A percentile compares a stretch with the other conserved stretches of the same genome.
These are phyloP conservation scores for Alectoris magna DNA, from an alignment of 2,797 vertebrate species.

Conservation along the genomic window DNA sequence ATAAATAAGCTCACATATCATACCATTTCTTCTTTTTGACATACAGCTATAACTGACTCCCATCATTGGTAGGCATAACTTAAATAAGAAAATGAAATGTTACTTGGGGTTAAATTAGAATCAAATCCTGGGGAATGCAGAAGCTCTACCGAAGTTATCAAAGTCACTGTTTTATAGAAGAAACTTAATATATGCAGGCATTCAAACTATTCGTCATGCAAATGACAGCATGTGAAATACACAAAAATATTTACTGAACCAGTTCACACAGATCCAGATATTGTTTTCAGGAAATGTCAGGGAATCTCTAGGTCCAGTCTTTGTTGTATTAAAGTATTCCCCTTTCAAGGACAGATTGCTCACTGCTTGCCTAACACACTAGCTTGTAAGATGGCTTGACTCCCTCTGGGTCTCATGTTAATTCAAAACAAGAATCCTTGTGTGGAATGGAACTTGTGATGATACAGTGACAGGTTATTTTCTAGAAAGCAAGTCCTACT, in stretches of 20 bases:
- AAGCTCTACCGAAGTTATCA: not conserved
- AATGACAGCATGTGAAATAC: not conserved
- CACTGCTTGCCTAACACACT: not conserved
- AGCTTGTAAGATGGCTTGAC: not conserved
- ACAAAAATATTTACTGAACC: slow-evolving; percentile 51
- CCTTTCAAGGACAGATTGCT: not conserved
- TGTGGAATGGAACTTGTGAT: not conserved
- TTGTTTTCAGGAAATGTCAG: slow-evolving; percentile 38
- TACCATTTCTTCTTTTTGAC: not conserved
- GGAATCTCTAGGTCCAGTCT: slow-evolving; percentile 27
- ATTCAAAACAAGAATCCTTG: not conserved
- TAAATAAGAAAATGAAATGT: not conserved
- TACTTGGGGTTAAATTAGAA: not conserved
- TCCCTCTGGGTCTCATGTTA: not conserved
- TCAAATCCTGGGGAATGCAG: not conserved
- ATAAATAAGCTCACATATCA: not conserved
- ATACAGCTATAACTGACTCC: not conserved
- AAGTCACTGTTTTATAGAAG: not conserved
- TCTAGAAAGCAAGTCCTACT: not conserved
- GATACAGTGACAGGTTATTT: not conserved
- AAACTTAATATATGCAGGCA: slow-evolving; percentile 28
- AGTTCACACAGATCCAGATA: slow-evolving; percentile 29
- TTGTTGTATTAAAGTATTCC: not conserved
- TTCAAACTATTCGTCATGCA: not conserved
- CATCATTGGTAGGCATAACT: not conserved